Evolutionary conservation across 92 coral and sea anemone genomes (phyloP), one percentile per base, ranked within the genome.

Genomic region (Phenganax stokvisi): DNA sequence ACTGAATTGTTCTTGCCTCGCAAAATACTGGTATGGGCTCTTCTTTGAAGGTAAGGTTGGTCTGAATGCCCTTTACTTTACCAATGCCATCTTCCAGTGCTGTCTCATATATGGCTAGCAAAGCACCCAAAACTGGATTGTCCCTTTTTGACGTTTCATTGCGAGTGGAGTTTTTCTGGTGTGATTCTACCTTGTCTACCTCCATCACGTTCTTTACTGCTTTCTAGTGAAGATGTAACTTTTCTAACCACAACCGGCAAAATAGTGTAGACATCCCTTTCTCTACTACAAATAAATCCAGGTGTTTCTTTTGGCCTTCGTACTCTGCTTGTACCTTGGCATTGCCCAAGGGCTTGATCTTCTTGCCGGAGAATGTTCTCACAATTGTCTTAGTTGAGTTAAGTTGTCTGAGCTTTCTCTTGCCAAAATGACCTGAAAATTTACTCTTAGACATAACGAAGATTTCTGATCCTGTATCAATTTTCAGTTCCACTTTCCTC

Each of bases 211-310:
- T 54, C 64, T 53, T 72, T 6, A 72, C 1, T 29, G 9, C 77
- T 74, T 56, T 74, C 79, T 30, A 54, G 63, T 74, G 54, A 54
- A 54, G 51, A 11, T 55, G 63, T 16, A 74, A 13, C 63, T 47
- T 74, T 5, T 74, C 63, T 11, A 54, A n/a, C 79, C 63, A 74
- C 20, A 37, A 54, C 63, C 64, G 79, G 28, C 79, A 63, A 13
- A 74, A 54, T 51, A 74, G 51, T n/a, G 62, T 74, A 17, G 79
- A 55, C 30, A 54, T 55, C 10, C 63, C 63, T 11, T 55, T 55
- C 31, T 74, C 63, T 10, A 74, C 47, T 8, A 74, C 79, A n/a
- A 74, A 74, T 15, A 74, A n/a, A 56, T 54, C 25, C 37, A 54
- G 63, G 12, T 55, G 63, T 54, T 55, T 74, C 79, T 54, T 55